Conservation (phyloP, 1,140 invertebrate species). For the Ips nitidus region DNA sequence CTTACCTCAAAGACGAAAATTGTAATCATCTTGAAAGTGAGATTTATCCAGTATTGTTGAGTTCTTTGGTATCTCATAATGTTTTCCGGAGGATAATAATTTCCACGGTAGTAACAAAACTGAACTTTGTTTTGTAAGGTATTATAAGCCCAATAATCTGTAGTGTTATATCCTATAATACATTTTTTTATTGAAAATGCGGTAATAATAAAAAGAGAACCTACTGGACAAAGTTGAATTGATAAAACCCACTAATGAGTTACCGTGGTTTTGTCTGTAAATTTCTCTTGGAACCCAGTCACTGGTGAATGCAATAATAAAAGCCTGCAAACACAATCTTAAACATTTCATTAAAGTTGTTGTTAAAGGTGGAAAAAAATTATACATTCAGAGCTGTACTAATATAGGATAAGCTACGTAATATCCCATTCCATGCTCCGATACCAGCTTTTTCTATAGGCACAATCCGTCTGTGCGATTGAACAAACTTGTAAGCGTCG, state of each 20-base stretch:
- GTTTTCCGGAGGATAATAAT: conserved; percentile 27
- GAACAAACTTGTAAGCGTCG: conserved; percentile 76
- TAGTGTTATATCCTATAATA: conserved; percentile 18
- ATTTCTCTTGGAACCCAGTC: conserved; percentile 93
- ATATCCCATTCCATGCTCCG: conserved; percentile 64
- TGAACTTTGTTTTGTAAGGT: not conserved
- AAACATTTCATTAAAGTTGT: not conserved
- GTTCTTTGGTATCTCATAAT: conserved; percentile 24
- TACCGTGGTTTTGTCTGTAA: conserved; percentile 56
- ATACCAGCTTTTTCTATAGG: conserved; percentile 65
- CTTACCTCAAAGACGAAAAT: conserved; percentile 37
- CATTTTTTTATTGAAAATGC: not conserved
- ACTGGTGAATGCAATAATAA: conserved; percentile 97
- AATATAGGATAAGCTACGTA: conserved; percentile 41
- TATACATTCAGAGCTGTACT: conserved; percentile 44
- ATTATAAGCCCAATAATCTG: conserved; percentile 11
- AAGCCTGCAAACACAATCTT: conserved; percentile 67
- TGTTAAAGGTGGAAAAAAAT: conserved; percentile 42
- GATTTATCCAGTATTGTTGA: conserved; percentile 27
- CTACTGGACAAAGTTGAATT: conserved; percentile 67
- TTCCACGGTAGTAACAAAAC: conserved; percentile 33
- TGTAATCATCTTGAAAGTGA: conserved; percentile 12
- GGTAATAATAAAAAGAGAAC: not conserved
- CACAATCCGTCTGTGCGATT: conserved; percentile 68
- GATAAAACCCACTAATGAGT: conserved; percentile 60